A percentile compares a stretch with the other conserved stretches of the same genome.
These are phyloP conservation scores for Oncopodura yosiiana DNA, from an alignment of 1,140 invertebrate species.

Conservation along the genomic window DNA sequence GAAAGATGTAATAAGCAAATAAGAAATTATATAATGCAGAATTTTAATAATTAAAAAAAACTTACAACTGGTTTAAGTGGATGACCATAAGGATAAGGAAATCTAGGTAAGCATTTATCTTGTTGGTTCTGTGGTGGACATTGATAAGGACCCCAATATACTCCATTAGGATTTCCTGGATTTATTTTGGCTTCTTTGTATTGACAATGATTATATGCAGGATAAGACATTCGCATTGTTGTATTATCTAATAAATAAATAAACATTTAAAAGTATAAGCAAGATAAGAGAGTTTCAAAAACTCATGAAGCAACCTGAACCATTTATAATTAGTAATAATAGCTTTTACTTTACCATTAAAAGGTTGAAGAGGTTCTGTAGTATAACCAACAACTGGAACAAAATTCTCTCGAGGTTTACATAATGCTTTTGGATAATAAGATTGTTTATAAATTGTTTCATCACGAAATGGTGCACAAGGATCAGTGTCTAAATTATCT, in stretches of 20 bases:
- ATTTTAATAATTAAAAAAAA: neutral
- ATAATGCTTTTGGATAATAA: slow-evolving; percentile 16
- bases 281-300: neutral
- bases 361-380: slow-evolving; percentile 12
- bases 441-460: slow-evolving; percentile 20
- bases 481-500: slow-evolving; percentile 26
- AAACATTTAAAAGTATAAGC: neutral
- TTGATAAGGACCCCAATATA: slow-evolving; percentile 17
- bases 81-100: slow-evolving; percentile 24
- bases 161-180: slow-evolving; percentile 29
- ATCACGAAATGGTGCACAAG: slow-evolving; percentile 28
- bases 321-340: neutral
- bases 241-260: slow-evolving; percentile 16
- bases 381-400: slow-evolving; percentile 11
- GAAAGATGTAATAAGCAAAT: neutral
- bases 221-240: slow-evolving; percentile 17
- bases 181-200: slow-evolving; percentile 15
- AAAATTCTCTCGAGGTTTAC: slow-evolving; percentile 2
- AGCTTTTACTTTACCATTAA: slow-evolving; percentile 15
- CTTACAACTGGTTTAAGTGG: slow-evolving; percentile 23
- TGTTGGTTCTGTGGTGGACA: slow-evolving; percentile 3
- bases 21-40: neutral
- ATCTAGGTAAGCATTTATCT: slow-evolving; percentile 25
- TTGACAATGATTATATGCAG: slow-evolving; percentile 11
- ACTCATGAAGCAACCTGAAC: too few relatives aligned